Percentiles rank a stretch among this genome's conserved stretches.
Conservation (phyloP, 2,888 invertebrate genomes). For the Tetheella fluctuosa region DNA sequence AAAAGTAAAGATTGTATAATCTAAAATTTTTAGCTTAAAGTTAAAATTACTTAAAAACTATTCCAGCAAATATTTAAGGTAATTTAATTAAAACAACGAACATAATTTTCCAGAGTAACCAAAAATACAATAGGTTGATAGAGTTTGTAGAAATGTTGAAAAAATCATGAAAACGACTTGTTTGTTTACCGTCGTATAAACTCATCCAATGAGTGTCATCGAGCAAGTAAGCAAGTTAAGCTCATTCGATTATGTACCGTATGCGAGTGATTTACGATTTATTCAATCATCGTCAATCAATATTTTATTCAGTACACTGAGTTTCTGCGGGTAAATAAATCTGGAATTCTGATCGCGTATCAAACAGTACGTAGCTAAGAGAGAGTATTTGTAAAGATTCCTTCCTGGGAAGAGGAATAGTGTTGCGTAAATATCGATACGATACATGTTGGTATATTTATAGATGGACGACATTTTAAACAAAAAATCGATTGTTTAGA, state of each 20-base stretch:
- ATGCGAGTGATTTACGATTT: conserved; percentile 6
- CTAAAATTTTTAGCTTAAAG: no score
- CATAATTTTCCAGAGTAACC: no score
- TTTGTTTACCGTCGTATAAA: not conserved
- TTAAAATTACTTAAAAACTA: no score
- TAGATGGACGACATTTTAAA: no score
- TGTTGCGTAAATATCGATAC: not conserved
- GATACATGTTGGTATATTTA: not conserved
- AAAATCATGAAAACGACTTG: no score
- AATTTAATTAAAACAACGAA: no score
- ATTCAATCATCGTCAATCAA: conserved; percentile 9
- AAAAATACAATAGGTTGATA: no score
- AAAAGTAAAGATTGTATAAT: no score
- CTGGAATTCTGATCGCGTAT: not conserved
- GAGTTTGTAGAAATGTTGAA: no score
- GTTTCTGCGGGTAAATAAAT: not conserved
- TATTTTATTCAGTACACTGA: conserved; percentile 6
- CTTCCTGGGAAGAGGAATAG: not conserved
- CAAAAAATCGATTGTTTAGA: no score
- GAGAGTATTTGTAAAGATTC: not conserved
- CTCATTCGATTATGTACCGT: not conserved
- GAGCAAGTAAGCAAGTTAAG: not conserved
- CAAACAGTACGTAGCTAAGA: not conserved
- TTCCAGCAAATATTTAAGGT: no score
- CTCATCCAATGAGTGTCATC: not conserved